Evolutionary conservation across 2,888 invertebrate genomes (phyloP), one percentile per base, ranked within the genome.

Genomic region (Plebejus argus): DNA sequence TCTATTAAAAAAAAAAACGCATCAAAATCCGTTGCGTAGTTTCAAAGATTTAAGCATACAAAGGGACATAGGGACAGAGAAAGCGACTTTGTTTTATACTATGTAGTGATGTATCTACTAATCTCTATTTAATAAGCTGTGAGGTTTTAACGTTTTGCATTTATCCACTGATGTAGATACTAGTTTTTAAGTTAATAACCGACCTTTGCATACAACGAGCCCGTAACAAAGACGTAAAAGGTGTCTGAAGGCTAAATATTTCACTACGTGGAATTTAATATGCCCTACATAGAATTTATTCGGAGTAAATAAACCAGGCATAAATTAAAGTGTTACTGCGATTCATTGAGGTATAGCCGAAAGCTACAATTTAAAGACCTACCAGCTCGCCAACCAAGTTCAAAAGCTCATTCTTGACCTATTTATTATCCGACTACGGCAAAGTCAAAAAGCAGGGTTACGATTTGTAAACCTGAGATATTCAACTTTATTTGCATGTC

Each of bases 201-300:
- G 61, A 61, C 23, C 23, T 23, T 61, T 61, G 61, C 20, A 61
- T 61, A 20, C 53, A 4, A 23, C 10, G 7, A 61, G 61, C 23
- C 61, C 8, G 20, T 61, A 61, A 72, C 39, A 39, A 72, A 45
- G 8, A 23, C 20, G 23, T 72, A 72, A 72, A 72, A 72, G 72
- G 72, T 20, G 6, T 45, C 23, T n/a, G 72, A 72, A 72, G 72
- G 72, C 72, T 15, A 45, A 72, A 72, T 45, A 20, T 72, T 72
- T 10, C 12, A 72, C 39, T 39, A 12, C 20, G 23, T 5, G 71
- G 71, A 72, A 72, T 72, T 33, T 20, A 39, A 7, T 71, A 10
- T 20, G 35, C 10, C 8, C 35, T 10, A 23, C 12, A 61, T 61
- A 61, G 3, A 61, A 61, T 61, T 8, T 58, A n/a, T 58, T 12